These are phyloP conservation scores for Tenthredo notha DNA, from an alignment of 2,888 invertebrate genomes.

Conservation along the genomic window DNA sequence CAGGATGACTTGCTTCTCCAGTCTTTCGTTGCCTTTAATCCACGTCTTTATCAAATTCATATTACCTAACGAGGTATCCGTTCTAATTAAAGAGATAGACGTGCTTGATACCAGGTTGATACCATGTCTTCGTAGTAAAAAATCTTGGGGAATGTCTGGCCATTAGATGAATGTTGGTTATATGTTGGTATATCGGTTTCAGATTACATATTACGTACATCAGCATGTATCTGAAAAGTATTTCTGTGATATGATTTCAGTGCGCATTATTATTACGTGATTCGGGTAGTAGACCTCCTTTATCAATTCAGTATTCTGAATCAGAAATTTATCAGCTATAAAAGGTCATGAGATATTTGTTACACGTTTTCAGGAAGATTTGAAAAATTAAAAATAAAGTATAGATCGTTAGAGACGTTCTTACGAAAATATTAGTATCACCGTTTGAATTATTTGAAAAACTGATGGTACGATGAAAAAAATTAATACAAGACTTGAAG, in stretches of 20 bases:
- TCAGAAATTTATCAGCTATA: neutral
- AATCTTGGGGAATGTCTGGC: neutral
- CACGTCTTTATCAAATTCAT: neutral
- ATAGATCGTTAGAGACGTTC: neutral
- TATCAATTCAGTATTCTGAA: neutral
- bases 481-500: neutral
- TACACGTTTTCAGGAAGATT: neutral
- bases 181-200: neutral
- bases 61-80: slow-evolving; percentile 16
- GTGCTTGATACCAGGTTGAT: neutral
- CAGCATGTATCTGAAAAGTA: neutral
- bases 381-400: neutral
- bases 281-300: neutral
- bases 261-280: neutral
- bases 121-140: neutral
- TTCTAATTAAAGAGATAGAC: slow-evolving; percentile 16
- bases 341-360: neutral
- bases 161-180: neutral
- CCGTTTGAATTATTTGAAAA: neutral
- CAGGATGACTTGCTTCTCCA: neutral
- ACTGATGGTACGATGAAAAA: neutral
- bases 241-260: neutral
- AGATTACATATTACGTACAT: neutral
- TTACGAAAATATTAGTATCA: neutral
- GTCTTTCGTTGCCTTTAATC: slow-evolving; percentile 19